Conservation (phyloP, 2,888 invertebrate species). For the Noctua fimbriata region DNA sequence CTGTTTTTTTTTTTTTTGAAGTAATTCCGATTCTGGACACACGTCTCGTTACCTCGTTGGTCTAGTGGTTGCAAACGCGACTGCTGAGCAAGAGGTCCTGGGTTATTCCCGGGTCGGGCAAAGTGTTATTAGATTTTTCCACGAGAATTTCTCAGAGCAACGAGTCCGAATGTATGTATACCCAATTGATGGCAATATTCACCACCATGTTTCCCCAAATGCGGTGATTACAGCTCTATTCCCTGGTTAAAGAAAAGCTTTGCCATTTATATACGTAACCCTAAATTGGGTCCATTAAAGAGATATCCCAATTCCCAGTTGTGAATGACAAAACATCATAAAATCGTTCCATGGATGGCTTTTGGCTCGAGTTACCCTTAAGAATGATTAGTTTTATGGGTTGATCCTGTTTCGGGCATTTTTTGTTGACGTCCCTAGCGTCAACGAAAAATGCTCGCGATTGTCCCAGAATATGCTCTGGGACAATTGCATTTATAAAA, state of each 20-base stretch:
- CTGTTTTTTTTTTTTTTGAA: no score
- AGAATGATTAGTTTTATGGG: constrained; percentile 66
- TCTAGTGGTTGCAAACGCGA: no score
- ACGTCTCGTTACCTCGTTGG: no score
- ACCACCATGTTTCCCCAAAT: not conserved
- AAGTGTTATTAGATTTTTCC: no score
- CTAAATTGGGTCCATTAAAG: constrained; percentile 68
- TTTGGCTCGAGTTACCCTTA: constrained; percentile 69
- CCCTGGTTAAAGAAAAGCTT: constrained; percentile 3
- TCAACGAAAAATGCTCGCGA: not conserved
- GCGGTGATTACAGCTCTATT: constrained; percentile 2
- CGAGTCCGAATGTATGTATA: no score
- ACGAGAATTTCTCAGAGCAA: no score
- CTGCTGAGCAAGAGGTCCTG: no score
- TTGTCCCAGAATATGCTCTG: not conserved
- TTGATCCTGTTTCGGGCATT: constrained; percentile 5
- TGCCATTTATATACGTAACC: constrained; percentile 56
- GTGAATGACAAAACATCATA: constrained; percentile 72
- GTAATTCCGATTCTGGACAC: no score
- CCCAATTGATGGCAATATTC: not conserved
- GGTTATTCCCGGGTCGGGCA: no score
- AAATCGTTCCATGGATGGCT: constrained; percentile 66
- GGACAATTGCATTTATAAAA: not conserved
- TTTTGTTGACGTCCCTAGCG: not conserved
- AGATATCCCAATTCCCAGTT: constrained; percentile 68